Base-by-base conservation (phyloP, 2,797 vertebrate genomes). In the Rhodeus uyekii region DNA sequence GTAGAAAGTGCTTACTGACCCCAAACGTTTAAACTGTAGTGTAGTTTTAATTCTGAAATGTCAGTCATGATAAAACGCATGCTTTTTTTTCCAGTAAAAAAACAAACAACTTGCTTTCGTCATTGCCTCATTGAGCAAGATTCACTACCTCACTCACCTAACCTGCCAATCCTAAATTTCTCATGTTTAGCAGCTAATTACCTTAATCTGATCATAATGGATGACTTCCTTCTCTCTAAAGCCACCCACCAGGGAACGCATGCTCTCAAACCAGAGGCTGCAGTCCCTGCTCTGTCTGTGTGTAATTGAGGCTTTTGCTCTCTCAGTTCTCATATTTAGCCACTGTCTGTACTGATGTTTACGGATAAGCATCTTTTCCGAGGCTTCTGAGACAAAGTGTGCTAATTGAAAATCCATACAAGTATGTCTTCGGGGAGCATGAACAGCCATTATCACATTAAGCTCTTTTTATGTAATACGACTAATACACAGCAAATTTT, bases 331-430 rank as follows among this genome's bases (percentile, higher is more conserved):
- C 58, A 80, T 81, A 71, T 83, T 78, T 80, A 78, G 22, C 63
- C 12, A 13, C 63, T 46, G 38, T 83, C 50, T 67, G 22, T 48
- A 65, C 71, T 74, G 73, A 74, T 82, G 80, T 84, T 75, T 82
- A 60, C 14, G 2, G 58, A 78, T 82, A 76, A 80, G 67, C 39
- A 65, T 84, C 72, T 76, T 84, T 77, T 71, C 36, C 36, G 19
- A 74, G 73, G 78, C 76, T 86, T 67, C 38, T 27, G 39, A 82
- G 68, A 87, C 86, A 84, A 81, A 83, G 44, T 61, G 32, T 18
- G 9, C 67, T 88, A 87, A 88, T 88, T 86, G 86, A 82, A 88
- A 87, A 85, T 85, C 79, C 67, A 77, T 82, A 81, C 36, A 32
- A 61, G 53, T 22, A 3, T 61, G 55, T 83, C 79, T 83, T 82